phyloP scores from a whole-genome alignment of 1,140 invertebrate genomes.

The Brachionus rubens region DNA sequence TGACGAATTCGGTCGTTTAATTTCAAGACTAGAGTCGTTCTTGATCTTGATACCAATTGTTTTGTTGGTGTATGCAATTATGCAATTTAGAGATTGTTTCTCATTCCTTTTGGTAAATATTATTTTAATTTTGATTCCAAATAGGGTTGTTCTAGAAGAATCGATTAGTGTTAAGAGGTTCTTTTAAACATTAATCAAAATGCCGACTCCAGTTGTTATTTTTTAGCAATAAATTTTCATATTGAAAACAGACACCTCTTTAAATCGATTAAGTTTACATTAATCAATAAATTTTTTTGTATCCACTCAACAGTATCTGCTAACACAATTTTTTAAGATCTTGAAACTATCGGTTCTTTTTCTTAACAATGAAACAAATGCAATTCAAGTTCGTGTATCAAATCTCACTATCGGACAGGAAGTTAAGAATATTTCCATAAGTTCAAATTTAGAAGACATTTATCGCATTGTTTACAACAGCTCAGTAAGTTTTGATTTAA shows the following conservation, averaged over 20 bases:
- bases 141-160: too few species aligned
- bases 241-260: too few species aligned
- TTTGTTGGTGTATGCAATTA: slow-evolving; percentile 3
- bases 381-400: slow-evolving; percentile 1
- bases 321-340: neutral
- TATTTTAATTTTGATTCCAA: neutral
- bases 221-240: too few species aligned
- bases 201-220: too few species aligned
- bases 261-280: too few species aligned
- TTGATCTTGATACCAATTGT: neutral
- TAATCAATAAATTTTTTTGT: too few species aligned
- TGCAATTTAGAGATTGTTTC: neutral
- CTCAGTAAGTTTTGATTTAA: neutral
- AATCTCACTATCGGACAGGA: slow-evolving; percentile 23
- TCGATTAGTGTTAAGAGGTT: too few species aligned
- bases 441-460: slow-evolving; percentile 37
- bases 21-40: too few species aligned
- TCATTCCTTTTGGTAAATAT: slow-evolving; percentile 1
- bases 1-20: too few species aligned
- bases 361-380: neutral
- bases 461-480: slow-evolving; percentile 37
- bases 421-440: slow-evolving; percentile 1
- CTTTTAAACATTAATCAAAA: too few species aligned
- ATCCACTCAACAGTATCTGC: too few species aligned
- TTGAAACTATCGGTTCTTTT: neutral